These are phyloP conservation scores for Deroplatys truncata DNA, from an alignment of 2,888 invertebrate species.

Conservation along the genomic window DNA sequence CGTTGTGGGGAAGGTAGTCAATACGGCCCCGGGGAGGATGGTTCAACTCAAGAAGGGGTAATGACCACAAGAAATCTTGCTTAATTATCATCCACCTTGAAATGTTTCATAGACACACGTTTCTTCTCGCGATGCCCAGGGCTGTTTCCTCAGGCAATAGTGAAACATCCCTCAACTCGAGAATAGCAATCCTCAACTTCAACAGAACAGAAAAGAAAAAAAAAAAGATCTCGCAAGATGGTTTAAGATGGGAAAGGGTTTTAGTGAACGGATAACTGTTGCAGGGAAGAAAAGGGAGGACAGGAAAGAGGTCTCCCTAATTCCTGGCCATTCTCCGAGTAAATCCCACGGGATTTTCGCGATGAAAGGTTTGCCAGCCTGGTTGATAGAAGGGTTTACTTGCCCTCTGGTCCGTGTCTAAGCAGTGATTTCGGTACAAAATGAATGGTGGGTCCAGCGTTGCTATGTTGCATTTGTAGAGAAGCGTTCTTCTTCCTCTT, in stretches of 20 bases:
- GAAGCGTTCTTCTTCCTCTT: neutral
- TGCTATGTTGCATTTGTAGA: neutral
- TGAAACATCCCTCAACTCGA: neutral
- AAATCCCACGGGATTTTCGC: constrained; percentile 10
- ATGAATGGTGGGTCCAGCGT: neutral
- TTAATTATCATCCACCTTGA: too few species aligned
- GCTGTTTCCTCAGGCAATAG: too few species aligned
- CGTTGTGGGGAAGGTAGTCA: too few species aligned
- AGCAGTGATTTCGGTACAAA: neutral
- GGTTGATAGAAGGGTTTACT: constrained; percentile 1
- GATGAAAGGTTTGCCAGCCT: constrained; percentile 19
- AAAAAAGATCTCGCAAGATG: neutral
- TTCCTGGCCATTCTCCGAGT: neutral
- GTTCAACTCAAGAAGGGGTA: too few species aligned
- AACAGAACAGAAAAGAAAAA: too few species aligned
- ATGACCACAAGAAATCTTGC: too few species aligned
- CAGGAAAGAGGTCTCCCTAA: neutral
- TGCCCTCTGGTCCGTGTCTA: neutral
- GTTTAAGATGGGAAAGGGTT: neutral
- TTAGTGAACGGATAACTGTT: neutral
- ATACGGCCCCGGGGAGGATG: too few species aligned
- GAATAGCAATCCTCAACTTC: neutral
- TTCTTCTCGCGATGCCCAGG: too few species aligned
- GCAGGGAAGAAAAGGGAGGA: neutral
- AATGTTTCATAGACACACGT: too few species aligned